Evolutionary conservation across 2,888 invertebrate genomes (phyloP), one percentile per base, ranked within the genome.

Genomic region (Apamea sordens): DNA sequence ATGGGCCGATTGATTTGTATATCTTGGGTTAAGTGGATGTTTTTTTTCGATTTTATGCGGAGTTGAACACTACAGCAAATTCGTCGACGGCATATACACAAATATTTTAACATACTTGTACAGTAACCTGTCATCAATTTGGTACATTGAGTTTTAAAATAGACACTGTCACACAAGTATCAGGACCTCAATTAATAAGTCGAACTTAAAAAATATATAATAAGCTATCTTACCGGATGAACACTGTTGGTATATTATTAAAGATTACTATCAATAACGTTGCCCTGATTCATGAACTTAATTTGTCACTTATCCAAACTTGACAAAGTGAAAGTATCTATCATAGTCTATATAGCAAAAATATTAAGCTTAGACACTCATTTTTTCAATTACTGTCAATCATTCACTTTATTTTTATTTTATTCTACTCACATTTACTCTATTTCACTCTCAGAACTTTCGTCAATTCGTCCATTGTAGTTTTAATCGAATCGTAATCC

Each of bases 401-500:
- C n/a, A 63, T 79, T 75, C 47, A 56, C 61, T 79, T 64, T 63
- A 72, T 68, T 73, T 77, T 86, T 61, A 63, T 36, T 76, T 63
- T 36, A 74, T 67, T 82, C 4, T 47, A 64, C 71, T 86, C 75
- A 50, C 53, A 77, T 65, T 85, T 76, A 76, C 47, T 76, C 73
- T 41, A 59, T 76, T 80, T 77, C 28, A 50, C 5, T 73, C 13
- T 76, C 32, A 15, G 18, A 77, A 80, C 78, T 85, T 88, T 88
- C 82, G 18, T 77, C 53, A 53, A 67, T 59, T 73, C n/a, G 11
- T 41, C 41, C 28, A 87, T 83, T 87, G 77, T 89, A 68, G n/a
- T 76, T 83, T 86, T 77, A 85, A 89, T 84, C 73, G 86, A 86
- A 79, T 79, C 73, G 83, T 86, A 80, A 88, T 85, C 78, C 72